A percentile compares a stretch with the other conserved stretches of the same genome.
Evolutionary conservation across 1,140 invertebrate genomes (phyloP).

Genomic region (Euwallacea fornicatus): DNA sequence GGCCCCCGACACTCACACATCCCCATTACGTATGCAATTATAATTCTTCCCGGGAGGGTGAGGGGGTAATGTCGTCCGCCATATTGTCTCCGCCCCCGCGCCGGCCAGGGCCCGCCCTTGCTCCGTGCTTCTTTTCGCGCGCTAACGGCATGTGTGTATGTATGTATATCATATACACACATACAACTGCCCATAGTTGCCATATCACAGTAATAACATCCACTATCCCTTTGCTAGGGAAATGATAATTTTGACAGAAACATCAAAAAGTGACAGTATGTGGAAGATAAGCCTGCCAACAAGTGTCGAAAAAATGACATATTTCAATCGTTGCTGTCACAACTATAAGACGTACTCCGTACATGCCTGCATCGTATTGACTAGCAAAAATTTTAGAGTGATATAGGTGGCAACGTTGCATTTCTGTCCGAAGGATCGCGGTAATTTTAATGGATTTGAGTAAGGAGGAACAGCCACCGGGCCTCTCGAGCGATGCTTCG

Average conservation of each 20-base stretch:
- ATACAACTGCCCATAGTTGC: slow-evolving; percentile 20
- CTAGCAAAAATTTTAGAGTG: too few relatives aligned
- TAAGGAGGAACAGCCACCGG: slow-evolving; percentile 23
- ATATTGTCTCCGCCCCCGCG: slow-evolving; percentile 55
- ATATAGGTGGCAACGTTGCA: slow-evolving; percentile 10
- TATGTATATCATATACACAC: slow-evolving; percentile 35
- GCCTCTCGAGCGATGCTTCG: slow-evolving; percentile 1
- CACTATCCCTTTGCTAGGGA: too few relatives aligned
- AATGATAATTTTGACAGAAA: too few relatives aligned
- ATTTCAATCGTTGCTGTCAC: neutral
- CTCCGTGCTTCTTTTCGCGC: slow-evolving; percentile 36
- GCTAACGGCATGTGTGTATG: slow-evolving; percentile 37
- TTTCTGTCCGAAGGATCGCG: slow-evolving; percentile 15
- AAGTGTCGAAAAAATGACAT: neutral
- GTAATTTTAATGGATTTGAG: slow-evolving; percentile 34
- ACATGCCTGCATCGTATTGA: too few relatives aligned
- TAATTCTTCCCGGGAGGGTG: slow-evolving; percentile 49
- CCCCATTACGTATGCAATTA: slow-evolving; percentile 51
- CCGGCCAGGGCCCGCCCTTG: slow-evolving; percentile 48
- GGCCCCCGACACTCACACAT: slow-evolving; percentile 36
- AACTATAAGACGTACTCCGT: too few relatives aligned
- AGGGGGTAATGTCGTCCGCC: slow-evolving; percentile 52
- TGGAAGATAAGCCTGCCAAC: neutral
- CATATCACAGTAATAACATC: neutral
- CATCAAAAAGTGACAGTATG: too few relatives aligned